A percentile compares a stretch with the other conserved stretches of the same genome.
phyloP scores from a whole-genome alignment of 2,888 invertebrate species.

The Sylvicola cinctus region DNA sequence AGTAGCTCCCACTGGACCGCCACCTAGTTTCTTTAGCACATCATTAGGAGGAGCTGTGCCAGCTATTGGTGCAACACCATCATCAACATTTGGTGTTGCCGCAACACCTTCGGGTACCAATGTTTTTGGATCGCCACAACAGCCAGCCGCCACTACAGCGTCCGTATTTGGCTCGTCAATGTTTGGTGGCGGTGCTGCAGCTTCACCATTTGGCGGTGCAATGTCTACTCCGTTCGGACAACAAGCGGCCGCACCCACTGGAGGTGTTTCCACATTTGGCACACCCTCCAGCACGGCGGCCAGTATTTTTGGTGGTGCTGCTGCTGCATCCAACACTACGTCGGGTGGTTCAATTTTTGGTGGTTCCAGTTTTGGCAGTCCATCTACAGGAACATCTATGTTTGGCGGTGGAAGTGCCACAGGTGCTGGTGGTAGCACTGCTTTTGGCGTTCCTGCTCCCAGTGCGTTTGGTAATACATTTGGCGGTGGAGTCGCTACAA shows the following conservation, averaged over 20 bases:
- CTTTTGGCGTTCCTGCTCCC: conserved; percentile 1
- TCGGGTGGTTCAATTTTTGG: conserved; percentile 9
- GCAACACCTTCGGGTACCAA: background rate
- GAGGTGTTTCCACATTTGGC: background rate
- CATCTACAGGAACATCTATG: conserved; percentile 1
- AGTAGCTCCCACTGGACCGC: too few species aligned
- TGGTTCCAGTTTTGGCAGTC: conserved; percentile 9
- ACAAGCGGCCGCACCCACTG: too few species aligned
- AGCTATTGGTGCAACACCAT: too few species aligned
- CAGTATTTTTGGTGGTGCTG: conserved; percentile 4
- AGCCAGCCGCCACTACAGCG: too few species aligned
- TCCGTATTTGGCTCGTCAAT: conserved; percentile 5
- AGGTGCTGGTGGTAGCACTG: background rate
- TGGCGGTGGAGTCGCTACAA: background rate
- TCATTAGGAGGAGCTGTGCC: too few species aligned
- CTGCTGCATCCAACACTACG: background rate
- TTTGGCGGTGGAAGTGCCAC: too few species aligned
- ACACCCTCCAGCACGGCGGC: background rate
- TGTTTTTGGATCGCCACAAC: background rate
- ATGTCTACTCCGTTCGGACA: background rate
- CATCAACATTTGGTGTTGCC: too few species aligned
- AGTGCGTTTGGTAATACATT: conserved; percentile 8
- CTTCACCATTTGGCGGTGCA: conserved; percentile 2
- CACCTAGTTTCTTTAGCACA: background rate
- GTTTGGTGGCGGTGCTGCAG: background rate